Base-by-base conservation (phyloP, 2,888 invertebrate genomes). In the Hoplodrina blanda region DNA sequence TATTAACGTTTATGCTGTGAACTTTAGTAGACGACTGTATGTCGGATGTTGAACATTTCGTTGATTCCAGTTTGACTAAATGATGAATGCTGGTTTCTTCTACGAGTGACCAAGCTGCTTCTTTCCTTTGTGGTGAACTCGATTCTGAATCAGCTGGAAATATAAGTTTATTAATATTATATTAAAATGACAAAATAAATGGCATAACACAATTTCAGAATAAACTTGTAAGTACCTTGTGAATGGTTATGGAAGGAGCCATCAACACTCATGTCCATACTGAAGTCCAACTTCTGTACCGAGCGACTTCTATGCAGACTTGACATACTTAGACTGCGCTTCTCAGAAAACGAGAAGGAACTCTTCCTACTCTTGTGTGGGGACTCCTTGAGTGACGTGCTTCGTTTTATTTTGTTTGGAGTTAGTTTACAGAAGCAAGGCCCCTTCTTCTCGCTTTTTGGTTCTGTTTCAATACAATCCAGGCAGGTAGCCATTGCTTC, bases 201-300 rank as follows among this genome's bases (percentile, higher is more conserved):
- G 41, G 0, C 41, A 41, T 7, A 46, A 11, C 4, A n/a, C 0
- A 37, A 41, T 41, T 54, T 1, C 0, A 17, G 30, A 33, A 54
- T 30, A 13, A 30, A 57, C 11, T 25, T 20, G 5, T 25, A 11
- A 19, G 11, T 87, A 93, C 96, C 96, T 86, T 91, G 92, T 71
- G 94, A 90, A 82, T 92, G 83, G 63, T 93, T 91, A 78, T 93
- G 93, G 53, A 93, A 76, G 1, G 96, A 96, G 15, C 91, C 93
- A 82, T 96, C 96, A 15, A 96, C 84, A 69, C 96, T 96, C 94
- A 96, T 96, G 72, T 96, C 96, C 92, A 95, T 95, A 77, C 95
- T 96, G 76, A 96, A 96, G 83, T 96, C 96, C 17, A 96, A 87
- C 83, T 96, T 96, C 81, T 96, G 95, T 2, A 95, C 96, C 0